Evolutionary conservation across 2,113 vertebrate genomes (phyloP), one percentile per base, ranked within the genome.

Genomic region (Stigmatopora nigra): DNA sequence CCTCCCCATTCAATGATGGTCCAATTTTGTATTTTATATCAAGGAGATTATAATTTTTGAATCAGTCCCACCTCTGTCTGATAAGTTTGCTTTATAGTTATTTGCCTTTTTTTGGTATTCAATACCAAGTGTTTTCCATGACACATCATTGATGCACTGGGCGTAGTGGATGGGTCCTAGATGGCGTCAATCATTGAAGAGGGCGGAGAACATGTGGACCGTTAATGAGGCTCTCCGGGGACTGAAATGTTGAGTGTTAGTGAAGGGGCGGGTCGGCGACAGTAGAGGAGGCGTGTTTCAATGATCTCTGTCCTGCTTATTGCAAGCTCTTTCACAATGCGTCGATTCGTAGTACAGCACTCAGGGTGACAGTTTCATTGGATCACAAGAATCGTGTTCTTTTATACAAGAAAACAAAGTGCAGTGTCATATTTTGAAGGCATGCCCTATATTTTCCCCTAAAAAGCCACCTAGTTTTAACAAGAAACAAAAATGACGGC

Each of bases 191-290:
- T 92, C 86, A 84, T 77, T 79, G 78, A 53, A 67, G 59, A 78
- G 77, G 71, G 82, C 82, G 86, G 82, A 88, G 86, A 88, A 88
- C 84, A 73, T 64, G 77, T 75, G 78, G 76, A 77, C 74, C 83
- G 84, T 91, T 93, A 93, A 93, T 93, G 90, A 92, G 89, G 91
- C 91, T 92, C 91, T 89, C 90, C 66, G 64, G 90, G 86, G 91
- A 79, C 2, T 35, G 51, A 88, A 78, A 75, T 57, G 47, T 75
- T 73, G 78, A 64, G 83, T 58, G n/a, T 36, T 64, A 87, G 88
- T 86, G 70, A 72, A 80, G 80, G 76, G 76, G 70, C 67, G 83
- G 84, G 85, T 88, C 88, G 78, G 80, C 82, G 71, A 61, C 69
- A 78, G 76, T 75, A 82, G 69, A 66, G 67, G 64, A 78, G 76